Evolutionary conservation across 1,140 invertebrate species (phyloP), one percentile per base, ranked within the genome.

Genomic region (Diorhabda carinulata): DNA sequence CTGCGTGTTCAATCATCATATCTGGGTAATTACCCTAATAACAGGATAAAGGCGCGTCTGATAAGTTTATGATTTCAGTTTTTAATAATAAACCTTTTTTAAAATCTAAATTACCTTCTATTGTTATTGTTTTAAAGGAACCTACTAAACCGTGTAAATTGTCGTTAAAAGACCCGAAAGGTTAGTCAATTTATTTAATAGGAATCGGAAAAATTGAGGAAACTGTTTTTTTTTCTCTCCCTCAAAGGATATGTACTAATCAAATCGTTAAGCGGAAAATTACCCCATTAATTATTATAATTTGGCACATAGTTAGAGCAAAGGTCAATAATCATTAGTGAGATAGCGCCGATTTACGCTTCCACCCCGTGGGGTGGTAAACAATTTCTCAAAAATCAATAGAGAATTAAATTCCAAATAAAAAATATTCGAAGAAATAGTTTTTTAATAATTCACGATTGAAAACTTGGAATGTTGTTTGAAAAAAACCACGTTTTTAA

Each of bases 51-150:
- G 64, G 64, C 42, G 64, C 52, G 64, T 66, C 64, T 47, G 7
- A 59, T 44, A 66, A 66, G 56, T 66, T 66, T 66, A 66, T 66
- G 64, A 66, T 66, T 66, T 66, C 64, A 58, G 64, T 66, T 66
- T 66, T 66, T 66, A 66, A 66, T 66, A 66, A 66, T 66, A 66
- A 66, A 66, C 64, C 64, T 57, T 59, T 66, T 66, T 66, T 57
- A 66, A 66, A 66, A 66, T 66, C 64, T 56, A 66, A 66, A 66
- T 66, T 66, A 43, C 64, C 64, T 66, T 66, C 64, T 66, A 66
- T 66, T 60, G 64, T 52, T 52, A 52, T 52, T 52, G 47, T 52
- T 66, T 65, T 57, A 42, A 59, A 66, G 57, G 52, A 45, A 47
- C 57, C 43, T 57, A 66, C 45, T 25, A 58, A 66, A 57, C 64